Evolutionary conservation across 1,140 invertebrate genomes (phyloP), one percentile per base, ranked within the genome.

Genomic region (Aleiodes sp.): DNA sequence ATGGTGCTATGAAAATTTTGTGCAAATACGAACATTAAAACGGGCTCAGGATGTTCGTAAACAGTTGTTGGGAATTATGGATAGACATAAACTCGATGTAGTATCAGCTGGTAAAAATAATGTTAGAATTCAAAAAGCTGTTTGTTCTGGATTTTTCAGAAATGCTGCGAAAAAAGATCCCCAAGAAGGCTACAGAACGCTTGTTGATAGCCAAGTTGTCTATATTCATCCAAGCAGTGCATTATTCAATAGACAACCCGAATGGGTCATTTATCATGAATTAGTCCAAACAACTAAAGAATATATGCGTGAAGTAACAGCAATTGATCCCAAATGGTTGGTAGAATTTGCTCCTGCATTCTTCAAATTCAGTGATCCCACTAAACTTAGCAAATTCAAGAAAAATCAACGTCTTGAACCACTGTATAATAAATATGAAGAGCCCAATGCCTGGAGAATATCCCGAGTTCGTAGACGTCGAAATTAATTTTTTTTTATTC

Each of bases 1-100:
- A 0, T 99, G 98, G 98, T 99, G 98, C 84, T 99, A 98, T 81
- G 98, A 99, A 83, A 99, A 99, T 87, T 99, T 99, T 87, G 96
- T 99, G 6, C 98, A 99, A 87, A 96, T 98, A 29, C 86, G 98
- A 19, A 99, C 97, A 0, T 84, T 99, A 31, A 99, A 99, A 86
- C 88, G 98, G 63, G 96, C 98, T 0, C 98, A 99, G 85, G 98
- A 99, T 87, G 97, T 99, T 0, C 88, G 98, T 6, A 99, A 99
- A 87, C 98, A 99, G 84, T 86, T 99, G 70, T 86, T 99, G 0
- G 97, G 97, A 2, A 98, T 99, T 68, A 99, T 99, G 97, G 97
- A 99, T 84, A 91, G 95, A 72, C 98, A 99, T 82, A 99, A 99
- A 85, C 83, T 99, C 70, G 97, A 99, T 83, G 96, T 99, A 0